phyloP scores from a whole-genome alignment of 1,140 invertebrate species.

The Dendrolimus punctatus region DNA sequence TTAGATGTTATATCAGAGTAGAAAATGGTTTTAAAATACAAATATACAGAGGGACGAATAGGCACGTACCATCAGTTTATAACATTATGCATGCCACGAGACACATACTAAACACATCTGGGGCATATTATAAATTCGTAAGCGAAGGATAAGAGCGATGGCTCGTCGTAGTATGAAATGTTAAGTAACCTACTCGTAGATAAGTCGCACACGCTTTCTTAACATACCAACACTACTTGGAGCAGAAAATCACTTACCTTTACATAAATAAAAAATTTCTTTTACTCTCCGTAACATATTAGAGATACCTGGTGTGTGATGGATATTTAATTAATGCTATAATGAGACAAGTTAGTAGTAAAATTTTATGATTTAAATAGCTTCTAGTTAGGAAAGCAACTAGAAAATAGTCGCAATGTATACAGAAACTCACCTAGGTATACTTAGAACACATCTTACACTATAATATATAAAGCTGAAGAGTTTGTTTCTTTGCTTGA shows the following conservation, averaged over 20 bases:
- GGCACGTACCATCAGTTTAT: not conserved
- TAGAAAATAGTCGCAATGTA: no score
- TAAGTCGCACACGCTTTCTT: slow-evolving; percentile 23
- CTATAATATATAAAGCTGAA: no score
- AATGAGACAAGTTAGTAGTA: no score
- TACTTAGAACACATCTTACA: no score
- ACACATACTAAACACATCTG: no score
- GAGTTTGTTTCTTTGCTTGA: no score
- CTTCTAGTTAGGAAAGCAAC: no score
- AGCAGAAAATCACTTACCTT: slow-evolving; percentile 21
- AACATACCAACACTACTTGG: slow-evolving; percentile 24
- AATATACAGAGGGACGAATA: not conserved
- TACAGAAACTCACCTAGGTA: no score
- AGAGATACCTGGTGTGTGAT: no score
- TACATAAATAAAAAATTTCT: not conserved
- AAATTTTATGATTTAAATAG: no score
- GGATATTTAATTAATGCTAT: no score
- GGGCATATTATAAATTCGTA: not conserved
- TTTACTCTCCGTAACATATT: slow-evolving; percentile 3
- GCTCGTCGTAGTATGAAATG: slow-evolving; percentile 13
- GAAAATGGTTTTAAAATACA: slow-evolving; percentile 1
- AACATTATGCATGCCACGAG: no score
- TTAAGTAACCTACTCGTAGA: slow-evolving; percentile 9
- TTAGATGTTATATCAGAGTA: not conserved
- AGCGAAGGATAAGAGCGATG: slow-evolving; percentile 14